Evolutionary conservation across 2,113 vertebrate species (phyloP).

Genomic region (Pseudois nayaur): DNA sequence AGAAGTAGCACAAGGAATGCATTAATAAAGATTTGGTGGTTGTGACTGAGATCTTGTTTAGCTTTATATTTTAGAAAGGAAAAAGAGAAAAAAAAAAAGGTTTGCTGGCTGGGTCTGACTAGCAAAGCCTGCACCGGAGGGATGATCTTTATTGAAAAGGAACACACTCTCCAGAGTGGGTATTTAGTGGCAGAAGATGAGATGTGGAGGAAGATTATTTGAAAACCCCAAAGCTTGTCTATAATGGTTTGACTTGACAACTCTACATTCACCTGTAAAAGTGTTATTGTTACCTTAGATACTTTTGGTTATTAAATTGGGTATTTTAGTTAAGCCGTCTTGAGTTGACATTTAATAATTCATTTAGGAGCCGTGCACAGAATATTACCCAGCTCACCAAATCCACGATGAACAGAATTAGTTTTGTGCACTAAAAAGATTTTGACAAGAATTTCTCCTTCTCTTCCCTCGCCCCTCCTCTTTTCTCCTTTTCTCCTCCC

Average conservation of each 20-base stretch:
- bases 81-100: slow-evolving; percentile 48
- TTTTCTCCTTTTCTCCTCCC: neutral
- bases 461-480: neutral
- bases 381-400: slow-evolving; percentile 58
- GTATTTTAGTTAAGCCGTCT: slow-evolving; percentile 73
- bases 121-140: slow-evolving; percentile 62
- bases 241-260: slow-evolving; percentile 61
- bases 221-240: slow-evolving; percentile 57
- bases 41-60: slow-evolving; percentile 92
- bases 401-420: slow-evolving; percentile 34
- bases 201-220: slow-evolving; percentile 21
- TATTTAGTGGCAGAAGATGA: slow-evolving; percentile 58
- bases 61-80: slow-evolving; percentile 82
- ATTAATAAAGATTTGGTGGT: slow-evolving; percentile 97
- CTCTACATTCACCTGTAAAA: slow-evolving; percentile 54
- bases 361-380: slow-evolving; percentile 48
- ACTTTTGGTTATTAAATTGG: slow-evolving; percentile 62
- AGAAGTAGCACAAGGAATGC: slow-evolving; percentile 99
- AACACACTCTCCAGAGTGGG: slow-evolving; percentile 58
- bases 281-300: slow-evolving; percentile 63
- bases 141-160: slow-evolving; percentile 63
- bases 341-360: slow-evolving; percentile 70
- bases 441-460: slow-evolving; percentile 25
- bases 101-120: slow-evolving; percentile 79
- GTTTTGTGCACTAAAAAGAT: slow-evolving; percentile 33